Evolutionary conservation across 2,888 invertebrate genomes (phyloP).

Genomic region (Sminthurides aquaticus): DNA sequence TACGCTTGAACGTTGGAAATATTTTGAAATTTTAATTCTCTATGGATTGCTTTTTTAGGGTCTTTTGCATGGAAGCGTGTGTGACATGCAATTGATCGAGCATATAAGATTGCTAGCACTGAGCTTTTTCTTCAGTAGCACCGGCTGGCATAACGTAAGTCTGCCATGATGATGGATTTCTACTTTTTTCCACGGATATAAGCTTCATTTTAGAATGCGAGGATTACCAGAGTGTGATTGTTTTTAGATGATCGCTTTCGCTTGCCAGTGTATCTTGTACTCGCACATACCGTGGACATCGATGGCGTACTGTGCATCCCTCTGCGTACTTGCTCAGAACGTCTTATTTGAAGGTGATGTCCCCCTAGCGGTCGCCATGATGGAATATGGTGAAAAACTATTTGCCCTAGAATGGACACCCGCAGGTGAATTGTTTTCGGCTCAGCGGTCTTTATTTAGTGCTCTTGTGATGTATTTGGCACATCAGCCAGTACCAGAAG

Average conservation of each 20-base stretch:
- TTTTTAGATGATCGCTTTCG: slow-evolving; percentile 30
- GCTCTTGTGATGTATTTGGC: slow-evolving; percentile 26
- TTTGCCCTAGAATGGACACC: slow-evolving; percentile 30
- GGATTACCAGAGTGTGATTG: slow-evolving; percentile 7
- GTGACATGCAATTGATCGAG: neutral
- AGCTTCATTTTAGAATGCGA: neutral
- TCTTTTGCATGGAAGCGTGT: neutral
- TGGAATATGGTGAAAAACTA: slow-evolving; percentile 31
- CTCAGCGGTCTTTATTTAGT: slow-evolving; percentile 26
- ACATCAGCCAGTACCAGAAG: slow-evolving; percentile 26
- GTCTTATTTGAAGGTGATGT: slow-evolving; percentile 29
- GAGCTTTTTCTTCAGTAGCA: slow-evolving; percentile 29
- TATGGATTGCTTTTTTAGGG: neutral
- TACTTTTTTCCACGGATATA: neutral
- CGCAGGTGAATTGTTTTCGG: slow-evolving; percentile 32
- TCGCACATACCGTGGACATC: slow-evolving; percentile 22
- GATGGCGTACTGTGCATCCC: slow-evolving; percentile 24
- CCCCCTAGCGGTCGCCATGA: slow-evolving; percentile 26
- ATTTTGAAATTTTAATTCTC: no score
- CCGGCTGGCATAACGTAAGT: slow-evolving; percentile 37
- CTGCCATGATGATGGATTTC: neutral
- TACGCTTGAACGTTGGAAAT: neutral
- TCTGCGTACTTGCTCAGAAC: slow-evolving; percentile 26
- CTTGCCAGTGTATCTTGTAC: slow-evolving; percentile 30
- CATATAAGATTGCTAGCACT: slow-evolving; percentile 21